phyloP scores from a whole-genome alignment of 2,888 invertebrate genomes.

The Volucella bombylans region DNA sequence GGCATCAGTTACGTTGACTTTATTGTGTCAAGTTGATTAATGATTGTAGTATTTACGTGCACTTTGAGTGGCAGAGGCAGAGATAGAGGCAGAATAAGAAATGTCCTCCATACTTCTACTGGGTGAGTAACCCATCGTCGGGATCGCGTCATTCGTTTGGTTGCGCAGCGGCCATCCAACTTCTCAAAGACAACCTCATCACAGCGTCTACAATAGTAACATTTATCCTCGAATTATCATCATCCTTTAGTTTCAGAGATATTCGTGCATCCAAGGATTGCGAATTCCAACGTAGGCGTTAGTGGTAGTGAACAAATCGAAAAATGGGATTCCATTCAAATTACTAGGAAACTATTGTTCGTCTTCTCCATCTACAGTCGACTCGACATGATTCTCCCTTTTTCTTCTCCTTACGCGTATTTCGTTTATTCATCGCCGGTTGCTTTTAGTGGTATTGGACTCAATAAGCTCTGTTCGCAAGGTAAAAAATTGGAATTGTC shows the following conservation, averaged over 20 bases:
- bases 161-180: conserved; percentile 34
- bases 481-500: not conserved
- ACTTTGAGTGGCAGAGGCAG: conserved; percentile 51
- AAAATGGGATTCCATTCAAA: conserved; percentile 53
- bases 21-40: conserved; percentile 75
- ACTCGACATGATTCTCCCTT: conserved; percentile 38
- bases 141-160: conserved; percentile 27
- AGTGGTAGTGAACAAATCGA: conserved; percentile 7
- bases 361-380: conserved; percentile 45
- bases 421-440: conserved; percentile 28
- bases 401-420: conserved; percentile 4
- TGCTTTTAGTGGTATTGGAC: conserved; percentile 17
- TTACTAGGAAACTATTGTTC: conserved; percentile 37
- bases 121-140: conserved; percentile 46
- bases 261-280: not conserved
- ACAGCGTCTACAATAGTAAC: conserved; percentile 53
- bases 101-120: conserved; percentile 38
- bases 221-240: conserved; percentile 70
- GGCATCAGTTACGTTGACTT: conserved; percentile 74
- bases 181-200: conserved; percentile 66
- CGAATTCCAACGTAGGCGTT: conserved; percentile 6
- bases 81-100: conserved; percentile 38
- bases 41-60: conserved; percentile 71
- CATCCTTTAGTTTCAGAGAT: conserved; percentile 17
- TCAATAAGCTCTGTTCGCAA: conserved; percentile 10